A percentile compares a stretch with the other conserved stretches of the same genome.
phyloP scores from a whole-genome alignment of 2,888 invertebrate species.

The Pegoplata infirma region DNA sequence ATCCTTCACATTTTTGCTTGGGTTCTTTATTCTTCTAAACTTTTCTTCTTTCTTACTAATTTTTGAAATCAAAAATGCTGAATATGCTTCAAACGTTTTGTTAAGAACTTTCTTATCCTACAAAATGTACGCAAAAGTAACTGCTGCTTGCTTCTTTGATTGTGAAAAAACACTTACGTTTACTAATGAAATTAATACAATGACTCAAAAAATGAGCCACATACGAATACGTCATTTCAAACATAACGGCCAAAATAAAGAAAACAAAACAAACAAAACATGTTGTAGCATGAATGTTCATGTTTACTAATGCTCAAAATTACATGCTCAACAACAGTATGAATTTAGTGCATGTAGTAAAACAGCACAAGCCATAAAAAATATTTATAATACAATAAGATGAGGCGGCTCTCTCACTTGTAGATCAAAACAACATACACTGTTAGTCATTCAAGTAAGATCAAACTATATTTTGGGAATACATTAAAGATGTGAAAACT shows the following conservation, averaged over 20 bases:
- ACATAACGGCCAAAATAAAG: slow-evolving; percentile 29
- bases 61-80: too few relatives aligned
- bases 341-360: background rate
- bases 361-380: background rate
- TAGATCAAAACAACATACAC: background rate
- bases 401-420: background rate
- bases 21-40: too few relatives aligned
- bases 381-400: slow-evolving; percentile 11
- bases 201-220: slow-evolving; percentile 13
- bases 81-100: too few relatives aligned
- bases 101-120: too few relatives aligned
- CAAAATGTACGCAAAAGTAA: too few relatives aligned
- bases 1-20: too few relatives aligned
- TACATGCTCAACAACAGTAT: slow-evolving; percentile 1
- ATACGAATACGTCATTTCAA: slow-evolving; percentile 16
- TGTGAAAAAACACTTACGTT: too few relatives aligned
- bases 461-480: too few relatives aligned
- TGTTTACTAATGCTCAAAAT: background rate
- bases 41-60: too few relatives aligned
- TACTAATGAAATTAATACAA: background rate
- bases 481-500: too few relatives aligned
- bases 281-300: slow-evolving; percentile 38
- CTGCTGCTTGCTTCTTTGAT: too few relatives aligned
- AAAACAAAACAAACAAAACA: slow-evolving; percentile 29
- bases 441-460: background rate